Conservation (phyloP, 92 coral and sea anemone species). For the Epizoanthus fatuus region DNA sequence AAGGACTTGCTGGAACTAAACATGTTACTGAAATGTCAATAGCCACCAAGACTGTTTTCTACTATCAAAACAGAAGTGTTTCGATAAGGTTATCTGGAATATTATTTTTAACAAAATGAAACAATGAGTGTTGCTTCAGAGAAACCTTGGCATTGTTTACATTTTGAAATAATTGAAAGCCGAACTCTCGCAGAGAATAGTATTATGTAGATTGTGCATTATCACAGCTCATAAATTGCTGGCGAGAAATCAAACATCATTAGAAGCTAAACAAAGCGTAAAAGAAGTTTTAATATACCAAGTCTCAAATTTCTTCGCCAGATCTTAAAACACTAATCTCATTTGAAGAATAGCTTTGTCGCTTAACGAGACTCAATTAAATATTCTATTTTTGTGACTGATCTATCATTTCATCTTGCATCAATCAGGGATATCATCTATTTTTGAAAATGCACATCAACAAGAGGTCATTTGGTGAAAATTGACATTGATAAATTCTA, state of each 20-base stretch:
- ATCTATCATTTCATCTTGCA: slow-evolving; percentile 14
- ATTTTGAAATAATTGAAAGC: slow-evolving; percentile 58
- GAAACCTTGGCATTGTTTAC: slow-evolving; percentile 75
- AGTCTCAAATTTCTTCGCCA: slow-evolving; percentile 20
- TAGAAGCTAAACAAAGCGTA: slow-evolving; percentile 3
- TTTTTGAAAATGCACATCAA: slow-evolving; percentile 2
- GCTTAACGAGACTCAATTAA: slow-evolving; percentile 38
- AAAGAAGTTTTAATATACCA: slow-evolving; percentile 21
- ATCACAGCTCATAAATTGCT: slow-evolving; percentile 7
- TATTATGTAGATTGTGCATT: slow-evolving; percentile 28
- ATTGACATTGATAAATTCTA: neutral
- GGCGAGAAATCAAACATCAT: slow-evolving; percentile 23
- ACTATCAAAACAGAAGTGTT: slow-evolving; percentile 4
- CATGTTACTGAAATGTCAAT: neutral
- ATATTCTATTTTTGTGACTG: slow-evolving; percentile 21
- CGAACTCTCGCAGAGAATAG: neutral
- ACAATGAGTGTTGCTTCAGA: slow-evolving; percentile 22
- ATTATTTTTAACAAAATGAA: slow-evolving; percentile 31
- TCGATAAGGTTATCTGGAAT: slow-evolving; percentile 5
- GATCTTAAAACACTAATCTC: slow-evolving; percentile 46
- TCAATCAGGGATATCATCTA: slow-evolving; percentile 1
- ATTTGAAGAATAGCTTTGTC: slow-evolving; percentile 41
- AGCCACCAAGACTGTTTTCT: neutral
- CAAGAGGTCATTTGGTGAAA: slow-evolving; percentile 21
- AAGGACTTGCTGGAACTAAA: neutral